Evolutionary conservation across 2,797 vertebrate species (phyloP), one percentile per base, ranked within the genome.

Genomic region (Champsocephalus gunnari): DNA sequence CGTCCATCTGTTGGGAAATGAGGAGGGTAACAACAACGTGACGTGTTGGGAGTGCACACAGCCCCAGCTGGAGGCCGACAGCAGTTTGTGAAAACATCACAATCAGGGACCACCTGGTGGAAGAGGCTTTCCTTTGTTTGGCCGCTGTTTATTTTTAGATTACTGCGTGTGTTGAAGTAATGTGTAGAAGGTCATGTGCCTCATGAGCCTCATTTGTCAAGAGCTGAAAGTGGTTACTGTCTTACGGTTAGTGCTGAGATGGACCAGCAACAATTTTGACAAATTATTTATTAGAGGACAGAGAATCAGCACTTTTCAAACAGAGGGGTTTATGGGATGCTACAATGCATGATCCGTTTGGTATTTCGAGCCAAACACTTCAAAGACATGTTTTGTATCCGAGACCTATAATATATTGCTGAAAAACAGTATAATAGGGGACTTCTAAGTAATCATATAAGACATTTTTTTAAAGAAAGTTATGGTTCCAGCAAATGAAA

Each of bases 1-100:
- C 12, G 32, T 73, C 87, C 83, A 77, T 88, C 85, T 86, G 84
- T 79, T 54, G 77, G 61, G 66, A 72, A 75, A 77, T 21, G 78
- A 79, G 79, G 70, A 58, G 74, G 73, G 79, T 86, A 79, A 79
- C 71, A 62, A 77, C 73, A 67, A 41, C n/a, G 32, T 41, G 78
- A 65, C 75, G 50, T 47, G 62, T 69, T 13, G 66, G 62, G 56
- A 34, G 66, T 34, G 32, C 43, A 44, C 74, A 24, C 75, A 62
- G 59, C 50, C 47, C 32, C 77, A 64, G 73, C 66, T 76, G 65
- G 75, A 82, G 17, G 45, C 53, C 11, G 44, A 73, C 78, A 65
- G 55, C 10, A 3, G 56, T 78, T 75, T 82, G 77, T 82, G 71
- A 83, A 84, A 79, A 65, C 71, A 73, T 61, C 73, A 51, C 79